Base-by-base conservation (phyloP, 1,140 invertebrate genomes). In the Dinothrombium tinctorium region DNA sequence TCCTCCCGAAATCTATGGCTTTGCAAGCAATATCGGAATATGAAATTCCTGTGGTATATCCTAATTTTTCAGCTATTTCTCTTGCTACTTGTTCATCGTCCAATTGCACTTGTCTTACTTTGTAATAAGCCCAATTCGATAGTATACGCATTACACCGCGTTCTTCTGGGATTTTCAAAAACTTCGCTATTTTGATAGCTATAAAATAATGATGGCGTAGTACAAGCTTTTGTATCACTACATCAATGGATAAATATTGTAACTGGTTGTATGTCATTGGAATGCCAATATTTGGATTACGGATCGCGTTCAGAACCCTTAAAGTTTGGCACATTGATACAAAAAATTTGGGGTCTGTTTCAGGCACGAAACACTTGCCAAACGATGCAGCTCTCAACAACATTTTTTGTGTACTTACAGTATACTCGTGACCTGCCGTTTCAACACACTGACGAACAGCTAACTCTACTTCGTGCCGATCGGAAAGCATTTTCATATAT, bases 121-220 rank as follows among this genome's bases (percentile, higher is more conserved):
- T 94, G 53, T 89, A 89, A 54, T 78, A 86, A 7, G 87, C 89
- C 89, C 89, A 96, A 53, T 92, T 82, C n/a, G 80, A 76, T 33
- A 95, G 61, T 49, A 95, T 90, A 51, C 81, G 65, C 38, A 76
- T 84, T 47, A 71, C 72, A 6, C 81, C 82, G 52, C 89, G 74
- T 31, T 66, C 62, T 49, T 74, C 71, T 15, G 80, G 73, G 40
- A 95, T 62, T 53, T 80, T 75, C 6, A 96, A 61, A 59, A 86
- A 86, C 41, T 78, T 71, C 6, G 83, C 79, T 47, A 94, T 77
- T 59, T 82, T 72, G 42, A 86, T 75, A 9, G 87, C 86, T 31
- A 94, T 62, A 53, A 74, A 80, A 61, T 90, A 94, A 48, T 86
- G 72, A 38, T 79, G 71, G 25, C 87, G 69, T 43, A 74, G 67